Evolutionary conservation across 2,113 vertebrate genomes (phyloP), one percentile per base, ranked within the genome.

Genomic region (Brachyhypopomus occidentalis): DNA sequence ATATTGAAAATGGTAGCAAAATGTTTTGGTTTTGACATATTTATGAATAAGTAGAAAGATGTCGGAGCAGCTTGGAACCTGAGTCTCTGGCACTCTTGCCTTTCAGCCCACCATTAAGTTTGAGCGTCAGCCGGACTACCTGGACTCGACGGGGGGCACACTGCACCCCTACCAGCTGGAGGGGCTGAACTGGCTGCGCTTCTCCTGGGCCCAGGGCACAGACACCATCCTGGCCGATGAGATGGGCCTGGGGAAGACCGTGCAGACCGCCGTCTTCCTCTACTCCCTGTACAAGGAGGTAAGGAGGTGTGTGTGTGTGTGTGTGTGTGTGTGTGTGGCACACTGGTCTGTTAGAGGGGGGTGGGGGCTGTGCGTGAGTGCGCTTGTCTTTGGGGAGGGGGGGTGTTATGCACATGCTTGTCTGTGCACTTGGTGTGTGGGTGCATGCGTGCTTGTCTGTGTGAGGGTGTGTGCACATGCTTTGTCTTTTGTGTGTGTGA

Each of bases 261-360:
- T 99, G 1, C 97, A 99, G 92, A 99, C 97, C 0, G 97, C 96
- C 0, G 97, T 99, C 72, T 99, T 99, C 86, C 93, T 99, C 1
- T 99, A 98, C 83, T 99, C 97, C 0, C 94, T 99, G 1, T 99
- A 99, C 71, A 99, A 99, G 86, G 97, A 99, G 96, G 97, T 98
- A 99, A 99, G 86, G 97, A 99, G 96, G 97, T 98, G 82, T 2
- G 84, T 34, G 19, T 52, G 52, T 55, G n/a, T 27, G 52, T n/a
- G n/a, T 30, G 30, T 30, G 30, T 30, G 30, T 30, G 30, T 30
- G 30, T 30, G 30, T 30, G 30, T 30, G 1, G 30, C 30, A 30
- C 30, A 30, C 30, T 30, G 1, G 30, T 30, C 30, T 30, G 3
- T 30, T 30, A 30, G 1, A 3, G 30, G 30, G 30, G 30, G 30